Percentiles rank a stretch among this genome's conserved stretches.
phyloP scores from a whole-genome alignment of 2,113 vertebrate genomes.

The Pituophis catenifer region DNA sequence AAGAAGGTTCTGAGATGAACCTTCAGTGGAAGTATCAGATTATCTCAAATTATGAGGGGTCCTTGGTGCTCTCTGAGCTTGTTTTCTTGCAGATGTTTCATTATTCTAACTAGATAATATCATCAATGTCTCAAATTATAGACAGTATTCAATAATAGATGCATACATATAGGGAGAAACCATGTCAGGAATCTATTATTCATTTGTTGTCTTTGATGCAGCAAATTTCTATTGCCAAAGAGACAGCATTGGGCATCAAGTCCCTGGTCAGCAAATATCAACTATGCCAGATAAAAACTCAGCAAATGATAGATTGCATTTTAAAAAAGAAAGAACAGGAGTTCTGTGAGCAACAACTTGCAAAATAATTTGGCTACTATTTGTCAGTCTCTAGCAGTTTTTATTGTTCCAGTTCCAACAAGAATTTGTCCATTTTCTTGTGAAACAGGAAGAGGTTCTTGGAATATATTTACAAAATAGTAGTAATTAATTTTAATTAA shows the following conservation, averaged over 20 bases:
- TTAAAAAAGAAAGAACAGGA: neutral
- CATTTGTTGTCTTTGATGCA: neutral
- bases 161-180: neutral
- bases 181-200: neutral
- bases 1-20: neutral
- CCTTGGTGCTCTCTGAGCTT: too few species aligned
- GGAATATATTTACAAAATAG: constrained; percentile 41
- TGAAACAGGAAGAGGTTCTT: neutral
- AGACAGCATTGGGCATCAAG: neutral
- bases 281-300: neutral
- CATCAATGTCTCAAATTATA: neutral
- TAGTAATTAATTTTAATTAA: constrained; percentile 69
- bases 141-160: neutral
- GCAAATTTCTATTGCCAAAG: neutral
- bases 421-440: neutral
- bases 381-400: neutral
- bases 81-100: too few species aligned
- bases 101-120: too few species aligned
- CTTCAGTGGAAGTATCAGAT: neutral
- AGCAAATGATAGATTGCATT: neutral
- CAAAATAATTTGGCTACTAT: neutral
- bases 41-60: neutral
- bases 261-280: neutral
- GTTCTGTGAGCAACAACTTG: neutral
- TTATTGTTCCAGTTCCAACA: neutral